Percentiles rank a stretch among this genome's conserved stretches.
phyloP scores from a whole-genome alignment of 2,888 invertebrate species.

The Orchesella flavescens region DNA sequence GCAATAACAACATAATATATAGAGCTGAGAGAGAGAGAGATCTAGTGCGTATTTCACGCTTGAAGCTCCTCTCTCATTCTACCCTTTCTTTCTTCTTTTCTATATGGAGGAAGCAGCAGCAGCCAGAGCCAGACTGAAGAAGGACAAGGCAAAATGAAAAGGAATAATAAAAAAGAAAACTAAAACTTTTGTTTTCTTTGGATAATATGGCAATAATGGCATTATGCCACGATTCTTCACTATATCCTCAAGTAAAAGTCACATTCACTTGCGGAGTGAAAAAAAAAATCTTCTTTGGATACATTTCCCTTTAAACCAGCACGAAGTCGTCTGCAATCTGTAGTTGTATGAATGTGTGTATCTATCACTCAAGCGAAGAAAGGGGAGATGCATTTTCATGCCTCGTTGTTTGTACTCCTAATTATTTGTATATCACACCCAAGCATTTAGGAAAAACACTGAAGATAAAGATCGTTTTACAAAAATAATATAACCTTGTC shows the following conservation, averaged over 20 bases:
- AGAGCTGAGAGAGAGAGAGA: no score
- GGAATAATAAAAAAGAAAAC: neutral
- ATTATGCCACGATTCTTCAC: slow-evolving; percentile 18
- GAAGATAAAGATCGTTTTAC: slow-evolving; percentile 8
- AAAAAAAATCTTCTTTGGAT: neutral
- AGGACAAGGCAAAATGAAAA: neutral
- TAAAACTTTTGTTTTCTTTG: slow-evolving; percentile 2
- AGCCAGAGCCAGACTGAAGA: neutral
- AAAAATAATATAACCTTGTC: slow-evolving; percentile 22
- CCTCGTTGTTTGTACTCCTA: slow-evolving; percentile 22
- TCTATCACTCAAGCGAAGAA: neutral
- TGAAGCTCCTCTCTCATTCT: no score
- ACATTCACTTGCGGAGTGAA: slow-evolving; percentile 3
- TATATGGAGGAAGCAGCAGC: no score
- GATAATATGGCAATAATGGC: slow-evolving; percentile 19
- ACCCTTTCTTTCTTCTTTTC: no score
- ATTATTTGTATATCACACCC: slow-evolving; percentile 32
- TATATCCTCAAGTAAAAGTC: slow-evolving; percentile 18
- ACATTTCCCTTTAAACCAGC: neutral
- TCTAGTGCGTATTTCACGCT: no score
- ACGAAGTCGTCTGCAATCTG: no score
- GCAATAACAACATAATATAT: neutral
- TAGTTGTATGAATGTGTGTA: neutral
- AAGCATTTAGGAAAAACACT: neutral
- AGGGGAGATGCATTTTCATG: slow-evolving; percentile 9